Base-by-base conservation (phyloP, 2,888 invertebrate genomes). In the Pseudolycoriella hygida region DNA sequence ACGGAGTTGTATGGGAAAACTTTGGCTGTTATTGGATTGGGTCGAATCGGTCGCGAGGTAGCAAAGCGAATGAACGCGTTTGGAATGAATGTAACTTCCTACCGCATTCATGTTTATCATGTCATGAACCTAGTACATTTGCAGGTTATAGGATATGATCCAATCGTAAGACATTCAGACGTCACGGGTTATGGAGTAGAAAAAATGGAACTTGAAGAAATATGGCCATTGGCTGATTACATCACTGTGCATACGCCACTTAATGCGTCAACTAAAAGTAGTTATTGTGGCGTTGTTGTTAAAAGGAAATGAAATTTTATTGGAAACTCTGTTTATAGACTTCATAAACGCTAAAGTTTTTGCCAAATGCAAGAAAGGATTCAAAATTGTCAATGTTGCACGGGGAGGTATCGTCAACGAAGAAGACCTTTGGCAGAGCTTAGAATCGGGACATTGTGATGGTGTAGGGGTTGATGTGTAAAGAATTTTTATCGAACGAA, bases 211-310 rank as follows among this genome's bases (percentile, higher is more conserved):
- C 66, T 97, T 54, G 83, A 89, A 2, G 69, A 90, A 58, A 83
- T 97, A 53, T 97, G 90, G 94, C 86, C 86, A 0, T 59, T 74
- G 25, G 92, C 89, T 11, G 96, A 98, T 65, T 97, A 89, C 65
- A 89, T 98, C 56, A 97, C 97, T 0, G 83, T 98, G 0, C 98
- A 98, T 62, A 90, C 90, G 1, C 97, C 97, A 1, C 75, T 97
- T 17, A 90, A 94, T 55, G 86, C 89, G 19, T 81, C 85, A 54
- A 97, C 96, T 0, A 80, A 71, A 70, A 83, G 90, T 90, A 70
- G 68, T 52, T 48, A 31, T n/a, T n/a, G n/a, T n/a, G n/a, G n/a
- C n/a, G n/a, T n/a, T n/a, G n/a, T n/a, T n/a, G n/a, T n/a, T n/a
- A n/a, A n/a, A n/a, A n/a, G n/a, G n/a, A n/a, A n/a, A n/a, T n/a